Evolutionary conservation across 2,113 vertebrate species (phyloP).

Genomic region (Cynopterus brachyotis): DNA sequence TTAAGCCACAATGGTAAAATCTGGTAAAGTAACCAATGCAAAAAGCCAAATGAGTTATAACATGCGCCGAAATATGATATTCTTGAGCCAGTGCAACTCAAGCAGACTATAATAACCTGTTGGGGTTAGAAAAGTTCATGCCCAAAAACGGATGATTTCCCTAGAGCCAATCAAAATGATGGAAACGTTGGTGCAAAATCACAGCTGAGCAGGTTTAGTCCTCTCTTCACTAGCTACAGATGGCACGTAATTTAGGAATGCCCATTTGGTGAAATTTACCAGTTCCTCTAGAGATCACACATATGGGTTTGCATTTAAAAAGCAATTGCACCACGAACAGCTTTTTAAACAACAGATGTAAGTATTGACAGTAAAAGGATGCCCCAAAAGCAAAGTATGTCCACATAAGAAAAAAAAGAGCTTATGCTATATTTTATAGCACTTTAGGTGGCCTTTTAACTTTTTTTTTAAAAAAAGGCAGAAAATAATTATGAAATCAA

Average conservation of each 20-base stretch:
- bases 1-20: conserved; percentile 22
- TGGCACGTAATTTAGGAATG: conserved; percentile 88
- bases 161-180: conserved; percentile 85
- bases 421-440: conserved; percentile 66
- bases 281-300: conserved; percentile 88
- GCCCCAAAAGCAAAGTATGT: conserved; percentile 76
- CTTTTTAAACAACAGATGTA: conserved; percentile 88
- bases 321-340: conserved; percentile 83
- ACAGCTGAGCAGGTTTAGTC: conserved; percentile 92
- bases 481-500: conserved; percentile 76
- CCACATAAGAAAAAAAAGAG: conserved; percentile 68
- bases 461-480: neutral
- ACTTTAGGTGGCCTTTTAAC: conserved; percentile 69
- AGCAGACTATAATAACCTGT: conserved; percentile 82
- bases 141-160: conserved; percentile 86
- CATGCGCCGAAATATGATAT: conserved; percentile 50
- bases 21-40: conserved; percentile 43
- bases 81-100: conserved; percentile 70
- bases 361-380: conserved; percentile 83
- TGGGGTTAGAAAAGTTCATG: conserved; percentile 81
- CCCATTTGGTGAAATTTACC: conserved; percentile 87
- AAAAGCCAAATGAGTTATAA: conserved; percentile 54
- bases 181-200: conserved; percentile 87
- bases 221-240: conserved; percentile 88
- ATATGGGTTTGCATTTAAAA: conserved; percentile 86